A percentile compares a stretch with the other conserved stretches of the same genome.
Conservation (phyloP, 2,113 vertebrate species). For the Eurystomus gularis region DNA sequence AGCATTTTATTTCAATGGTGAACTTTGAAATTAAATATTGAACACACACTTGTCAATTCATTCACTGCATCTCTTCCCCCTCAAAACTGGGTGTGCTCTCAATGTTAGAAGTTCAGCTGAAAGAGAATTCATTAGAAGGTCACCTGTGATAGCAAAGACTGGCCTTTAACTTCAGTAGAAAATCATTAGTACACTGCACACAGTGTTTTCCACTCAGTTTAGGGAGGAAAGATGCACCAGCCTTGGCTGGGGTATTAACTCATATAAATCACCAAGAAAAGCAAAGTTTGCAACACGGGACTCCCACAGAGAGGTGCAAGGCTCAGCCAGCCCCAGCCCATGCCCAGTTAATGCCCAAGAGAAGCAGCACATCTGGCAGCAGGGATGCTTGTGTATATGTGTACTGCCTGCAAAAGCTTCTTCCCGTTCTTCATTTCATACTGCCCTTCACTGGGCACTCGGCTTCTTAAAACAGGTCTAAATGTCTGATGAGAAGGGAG, state of each 20-base stretch:
- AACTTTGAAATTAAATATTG: slow-evolving; percentile 11
- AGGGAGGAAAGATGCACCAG: neutral
- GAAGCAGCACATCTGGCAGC: neutral
- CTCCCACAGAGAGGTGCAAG: neutral
- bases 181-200: neutral
- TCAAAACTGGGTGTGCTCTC: neutral
- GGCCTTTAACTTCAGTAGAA: slow-evolving; percentile 1
- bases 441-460: neutral
- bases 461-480: neutral
- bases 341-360: neutral
- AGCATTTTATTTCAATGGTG: neutral
- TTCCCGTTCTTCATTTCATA: neutral
- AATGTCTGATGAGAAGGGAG: neutral
- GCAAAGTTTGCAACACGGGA: neutral
- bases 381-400: neutral
- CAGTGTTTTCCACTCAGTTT: neutral
- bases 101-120: slow-evolving; percentile 14
- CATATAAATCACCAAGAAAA: neutral
- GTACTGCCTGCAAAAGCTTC: neutral
- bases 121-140: slow-evolving; percentile 42
- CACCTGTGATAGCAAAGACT: neutral
- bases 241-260: neutral
- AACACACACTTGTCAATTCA: neutral
- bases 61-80: neutral
- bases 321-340: neutral